These are phyloP conservation scores for Thereva unica DNA, from an alignment of 2,888 invertebrate species.

Conservation along the genomic window DNA sequence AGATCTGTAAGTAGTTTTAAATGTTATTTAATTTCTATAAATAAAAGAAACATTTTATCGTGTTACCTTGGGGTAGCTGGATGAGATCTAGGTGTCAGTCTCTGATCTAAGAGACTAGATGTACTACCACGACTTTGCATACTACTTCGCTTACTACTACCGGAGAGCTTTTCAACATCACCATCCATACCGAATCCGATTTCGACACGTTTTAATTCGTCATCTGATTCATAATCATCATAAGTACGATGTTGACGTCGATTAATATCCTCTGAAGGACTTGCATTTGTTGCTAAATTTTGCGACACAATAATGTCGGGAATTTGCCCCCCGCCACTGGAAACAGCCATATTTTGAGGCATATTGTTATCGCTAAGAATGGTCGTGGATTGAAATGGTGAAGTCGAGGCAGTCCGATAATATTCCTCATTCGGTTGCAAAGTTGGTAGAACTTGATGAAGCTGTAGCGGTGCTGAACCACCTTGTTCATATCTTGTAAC, in stretches of 20 bases:
- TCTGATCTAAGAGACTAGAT: slow-evolving; percentile 79
- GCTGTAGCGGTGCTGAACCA: slow-evolving; percentile 48
- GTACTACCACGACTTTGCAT: slow-evolving; percentile 91
- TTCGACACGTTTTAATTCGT: slow-evolving; percentile 84
- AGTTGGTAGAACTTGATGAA: slow-evolving; percentile 56
- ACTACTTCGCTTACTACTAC: slow-evolving; percentile 87
- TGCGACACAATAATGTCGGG: slow-evolving; percentile 55
- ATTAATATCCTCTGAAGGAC: slow-evolving; percentile 58
- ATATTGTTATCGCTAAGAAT: slow-evolving; percentile 36
- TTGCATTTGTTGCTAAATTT: slow-evolving; percentile 43
- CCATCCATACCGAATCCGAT: slow-evolving; percentile 75
- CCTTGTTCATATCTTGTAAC: slow-evolving; percentile 50
- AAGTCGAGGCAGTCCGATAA: slow-evolving; percentile 64
- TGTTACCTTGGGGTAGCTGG: slow-evolving; percentile 85
- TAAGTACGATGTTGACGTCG: slow-evolving; percentile 62
- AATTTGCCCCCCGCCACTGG: slow-evolving; percentile 44
- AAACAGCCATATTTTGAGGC: slow-evolving; percentile 27
- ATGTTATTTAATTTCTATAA: slow-evolving; percentile 10
- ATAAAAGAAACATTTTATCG: not conserved
- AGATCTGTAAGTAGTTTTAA: slow-evolving; percentile 62
- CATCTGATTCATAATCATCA: slow-evolving; percentile 87
- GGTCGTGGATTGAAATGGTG: slow-evolving; percentile 62
- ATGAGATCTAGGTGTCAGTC: slow-evolving; percentile 87
- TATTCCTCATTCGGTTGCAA: slow-evolving; percentile 58
- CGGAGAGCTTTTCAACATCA: slow-evolving; percentile 73